Base-by-base conservation (phyloP, 2,888 invertebrate genomes). In the Osedax frankpressi region DNA sequence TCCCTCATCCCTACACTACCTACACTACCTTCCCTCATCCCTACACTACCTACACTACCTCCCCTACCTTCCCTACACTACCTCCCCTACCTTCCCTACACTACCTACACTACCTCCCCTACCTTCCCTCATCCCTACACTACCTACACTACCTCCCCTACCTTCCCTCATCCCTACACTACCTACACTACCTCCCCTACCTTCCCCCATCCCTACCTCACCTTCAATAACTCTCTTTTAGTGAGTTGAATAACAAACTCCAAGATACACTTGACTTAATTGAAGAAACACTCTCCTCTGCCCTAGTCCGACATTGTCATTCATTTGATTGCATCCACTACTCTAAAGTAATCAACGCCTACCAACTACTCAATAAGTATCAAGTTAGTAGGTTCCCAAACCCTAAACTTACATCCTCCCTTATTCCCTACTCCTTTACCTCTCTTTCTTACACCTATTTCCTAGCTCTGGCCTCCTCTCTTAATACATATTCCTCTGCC, bases 191-290 rank as follows among this genome's bases (percentile, higher is more conserved):
- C 93, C 0, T 86, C 96, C 14, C 89, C 92, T 0, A 90, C 90
- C 74, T 83, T 87, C 59, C 89, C 89, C 80, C 88, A 88, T 73
- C 88, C 89, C 78, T 94, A 93, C 82, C 91, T 94, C 80, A 87
- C 88, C 27, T 87, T 87, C 14, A 89, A 89, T 3, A 97, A 95
- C 82, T 87, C 88, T 11, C 91, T 92, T 78, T 86, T 96, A 90
- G 92, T 65, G 93, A 93, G 75, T 85, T 96, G 44, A 89, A 90
- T 19, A 89, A 90, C 19, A 91, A 94, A 81, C 85, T 96, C 0
- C 93, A 94, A 82, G 94, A 95, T 82, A 94, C 93, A 0, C 85
- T 95, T 73, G 91, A 92, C 75, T 89, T 92, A 86, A 92, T 93
- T 0, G 95, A 96, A 81, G 92, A 93, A 77, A 92, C 93, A 79